Base-by-base conservation (phyloP, 2,888 invertebrate genomes). In the Hermodice carunculata region DNA sequence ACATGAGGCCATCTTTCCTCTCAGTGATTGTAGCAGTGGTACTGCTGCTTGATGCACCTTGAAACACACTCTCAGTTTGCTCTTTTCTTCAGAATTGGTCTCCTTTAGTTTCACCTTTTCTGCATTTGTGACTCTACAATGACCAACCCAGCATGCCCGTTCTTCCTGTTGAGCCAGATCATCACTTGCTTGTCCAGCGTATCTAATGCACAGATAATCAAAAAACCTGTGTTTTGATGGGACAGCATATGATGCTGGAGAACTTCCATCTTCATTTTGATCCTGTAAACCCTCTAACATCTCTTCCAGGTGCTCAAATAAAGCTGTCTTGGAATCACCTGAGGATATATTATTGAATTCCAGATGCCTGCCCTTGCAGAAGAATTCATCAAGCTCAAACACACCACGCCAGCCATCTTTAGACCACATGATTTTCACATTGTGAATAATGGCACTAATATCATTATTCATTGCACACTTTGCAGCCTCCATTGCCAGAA, bases 401-500 rank as follows among this genome's bases (percentile, higher is more conserved):
- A 28, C 49, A 49, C 49, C 6, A 49, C 49, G 5, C 28, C 49
- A 24, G 24, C 49, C 8, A 3, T 17, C 24, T 28, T 24, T 52
- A 5, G 29, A 3, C 52, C 52, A 52, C 31, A 17, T 28, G 19
- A 40, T 26, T 17, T 37, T 24, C 40, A 56, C 40, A 40, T 56
- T 56, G 43, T 56, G 40, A 11, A 56, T 26, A 24, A 40, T n/a
- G 5, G 43, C 40, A 11, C 26, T 29, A 6, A 17, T 6, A 11
- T 19, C 17, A 28, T 40, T 11, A 3, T 22, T 24, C 6, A 61
- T 29, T n/a, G 52, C 40, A n/a, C 24, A 11, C n/a, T 34, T 19
- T 11, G 61, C 61, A 24, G 53, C 31, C 31, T 61, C 61, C 28
- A 37, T 49, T 29, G 24, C n/a, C 1, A 52, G 42, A 14, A 43